These are phyloP conservation scores for Colistium nudipinnis DNA, from an alignment of 2,113 vertebrate genomes.

Conservation along the genomic window DNA sequence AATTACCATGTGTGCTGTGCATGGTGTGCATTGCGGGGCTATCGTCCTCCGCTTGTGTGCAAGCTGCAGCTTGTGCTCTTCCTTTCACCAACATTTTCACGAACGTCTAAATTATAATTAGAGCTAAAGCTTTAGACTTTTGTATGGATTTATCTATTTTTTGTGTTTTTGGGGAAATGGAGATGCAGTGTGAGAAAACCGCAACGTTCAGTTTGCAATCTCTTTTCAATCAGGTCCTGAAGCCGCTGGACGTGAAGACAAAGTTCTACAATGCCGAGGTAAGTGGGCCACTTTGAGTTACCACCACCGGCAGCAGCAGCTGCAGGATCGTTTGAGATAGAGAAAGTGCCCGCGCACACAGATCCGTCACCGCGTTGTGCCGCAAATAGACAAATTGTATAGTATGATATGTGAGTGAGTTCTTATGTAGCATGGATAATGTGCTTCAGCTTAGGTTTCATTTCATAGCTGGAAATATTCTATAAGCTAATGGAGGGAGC, in stretches of 20 bases:
- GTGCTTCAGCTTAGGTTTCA: conserved; percentile 43
- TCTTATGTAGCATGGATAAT: conserved; percentile 6
- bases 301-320: not conserved
- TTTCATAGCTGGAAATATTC: conserved; percentile 30
- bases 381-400: conserved; percentile 27
- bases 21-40: not conserved
- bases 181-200: conserved; percentile 61
- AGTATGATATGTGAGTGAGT: conserved; percentile 24
- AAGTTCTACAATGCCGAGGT: conserved; percentile 99
- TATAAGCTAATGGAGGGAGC: conserved; percentile 24
- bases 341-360: not conserved
- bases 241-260: conserved; percentile 98
- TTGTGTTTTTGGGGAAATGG: conserved; percentile 22
- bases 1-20: conserved; percentile 37
- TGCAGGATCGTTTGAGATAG: not conserved
- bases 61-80: not conserved
- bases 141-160: not conserved
- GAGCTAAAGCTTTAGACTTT: not conserved
- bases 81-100: not conserved
- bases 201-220: conserved; percentile 77
- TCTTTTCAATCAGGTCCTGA: conserved; percentile 93
- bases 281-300: conserved; percentile 47
- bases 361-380: not conserved
- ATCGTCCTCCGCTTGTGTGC: conserved; percentile 3
- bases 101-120: not conserved